Conservation (phyloP, 2,113 vertebrate genomes). For the Odocoileus hemionus region DNA sequence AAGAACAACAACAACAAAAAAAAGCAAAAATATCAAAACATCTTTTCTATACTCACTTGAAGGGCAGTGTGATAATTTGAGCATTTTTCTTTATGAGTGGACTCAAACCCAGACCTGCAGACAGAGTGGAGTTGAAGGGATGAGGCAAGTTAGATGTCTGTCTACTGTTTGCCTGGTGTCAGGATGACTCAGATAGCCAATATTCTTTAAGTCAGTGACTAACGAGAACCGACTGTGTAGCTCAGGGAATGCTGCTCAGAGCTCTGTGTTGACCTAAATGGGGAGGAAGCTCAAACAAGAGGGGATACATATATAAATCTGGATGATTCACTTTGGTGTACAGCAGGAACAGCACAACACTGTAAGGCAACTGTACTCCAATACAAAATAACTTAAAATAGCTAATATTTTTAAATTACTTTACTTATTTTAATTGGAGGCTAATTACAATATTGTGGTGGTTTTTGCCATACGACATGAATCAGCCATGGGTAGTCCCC, state of each 20-base stretch:
- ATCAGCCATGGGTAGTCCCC: background rate
- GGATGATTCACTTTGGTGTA: background rate
- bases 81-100: background rate
- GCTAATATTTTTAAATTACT: background rate
- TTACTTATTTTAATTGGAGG: background rate
- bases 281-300: background rate
- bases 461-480: background rate
- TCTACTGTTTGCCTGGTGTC: background rate
- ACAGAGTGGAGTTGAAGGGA: background rate
- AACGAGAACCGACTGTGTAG: background rate
- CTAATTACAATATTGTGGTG: background rate
- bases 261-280: background rate
- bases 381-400: background rate
- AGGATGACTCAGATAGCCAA: background rate
- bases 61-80: background rate
- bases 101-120: background rate
- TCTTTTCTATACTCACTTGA: background rate
- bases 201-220: background rate
- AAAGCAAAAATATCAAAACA: background rate
- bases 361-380: background rate
- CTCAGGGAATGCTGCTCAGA: background rate
- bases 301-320: background rate
- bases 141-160: background rate
- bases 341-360: background rate
- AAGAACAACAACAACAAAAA: background rate